Evolutionary conservation across 1,140 invertebrate genomes (phyloP), one percentile per base, ranked within the genome.

Genomic region (Aphelinus certus): DNA sequence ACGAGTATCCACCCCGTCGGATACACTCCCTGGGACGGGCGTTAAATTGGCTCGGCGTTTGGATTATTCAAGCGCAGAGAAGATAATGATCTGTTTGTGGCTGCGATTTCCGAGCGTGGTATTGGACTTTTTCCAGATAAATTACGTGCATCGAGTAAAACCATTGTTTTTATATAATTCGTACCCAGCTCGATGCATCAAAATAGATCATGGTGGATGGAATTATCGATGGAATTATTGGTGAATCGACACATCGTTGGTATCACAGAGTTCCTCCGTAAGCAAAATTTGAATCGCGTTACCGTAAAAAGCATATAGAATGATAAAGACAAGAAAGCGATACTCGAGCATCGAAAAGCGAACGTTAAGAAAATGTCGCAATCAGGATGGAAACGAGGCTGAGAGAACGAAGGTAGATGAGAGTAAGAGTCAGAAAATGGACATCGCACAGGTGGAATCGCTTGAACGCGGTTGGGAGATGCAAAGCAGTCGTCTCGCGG

Each of bases 401-500:
- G 49, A 51, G 6, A 7, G 49, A n/a, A 10, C 26, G 2, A 7
- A 65, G 26, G 3, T 7, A 56, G 47, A 2, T 46, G 26, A 47
- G 47, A 43, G 10, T 47, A n/a, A 48, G 58, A 48, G 7, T 26
- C 1, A 49, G 46, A 55, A 51, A 26, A 63, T 53, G 43, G 60
- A 46, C 43, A 71, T 55, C 26, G 49, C 47, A 42, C 45, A 2
- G 47, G 72, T 75, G 71, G 46, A 42, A 66, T 57, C 57, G 67
- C 66, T 58, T 57, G 53, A 56, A 64, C 71, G 75, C 62, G 75
- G 60, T 66, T 49, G 58, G n/a, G 68, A 76, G 76, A 79, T 79
- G 78, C 62, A 78, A 80, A 79, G 71, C 72, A 78, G 76, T 75
- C 71, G 53, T 48, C 64, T 75, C 77, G 70, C 74, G 79, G 26